Conservation (phyloP, 1,140 invertebrate genomes). For the Temnothorax curvispinosus region DNA sequence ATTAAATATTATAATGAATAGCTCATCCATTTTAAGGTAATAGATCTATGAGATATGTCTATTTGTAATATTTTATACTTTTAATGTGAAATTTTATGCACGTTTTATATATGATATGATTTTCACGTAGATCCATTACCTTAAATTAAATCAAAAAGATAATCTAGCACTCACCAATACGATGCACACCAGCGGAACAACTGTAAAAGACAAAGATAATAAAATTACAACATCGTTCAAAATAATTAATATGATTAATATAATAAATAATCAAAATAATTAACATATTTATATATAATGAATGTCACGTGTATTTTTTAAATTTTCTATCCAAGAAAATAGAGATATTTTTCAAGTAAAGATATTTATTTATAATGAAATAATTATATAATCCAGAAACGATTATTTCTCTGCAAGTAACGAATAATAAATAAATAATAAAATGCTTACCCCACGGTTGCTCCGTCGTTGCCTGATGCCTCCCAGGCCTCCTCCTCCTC, state of each 20-base stretch:
- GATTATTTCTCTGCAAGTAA: background rate
- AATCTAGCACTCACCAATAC: background rate
- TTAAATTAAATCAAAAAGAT: background rate
- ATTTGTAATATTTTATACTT: background rate
- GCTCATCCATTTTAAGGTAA: background rate
- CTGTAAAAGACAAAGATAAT: background rate
- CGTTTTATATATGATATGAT: background rate
- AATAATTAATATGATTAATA: background rate
- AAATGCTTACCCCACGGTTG: background rate
- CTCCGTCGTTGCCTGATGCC: background rate
- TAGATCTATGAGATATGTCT: background rate
- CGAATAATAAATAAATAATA: constrained; percentile 2
- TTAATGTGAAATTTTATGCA: background rate
- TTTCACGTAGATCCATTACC: background rate
- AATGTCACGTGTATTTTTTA: background rate
- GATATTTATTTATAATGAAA: background rate
- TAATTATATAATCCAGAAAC: background rate
- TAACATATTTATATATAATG: background rate
- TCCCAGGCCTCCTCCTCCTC: background rate
- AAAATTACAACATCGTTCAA: background rate
- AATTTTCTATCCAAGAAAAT: background rate
- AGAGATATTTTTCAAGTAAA: background rate
- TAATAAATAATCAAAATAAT: background rate
- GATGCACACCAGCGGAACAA: background rate
- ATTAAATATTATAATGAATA: no score